Conservation (phyloP, 2,113 vertebrate species). For the Cyphomyrus plagiostoma region DNA sequence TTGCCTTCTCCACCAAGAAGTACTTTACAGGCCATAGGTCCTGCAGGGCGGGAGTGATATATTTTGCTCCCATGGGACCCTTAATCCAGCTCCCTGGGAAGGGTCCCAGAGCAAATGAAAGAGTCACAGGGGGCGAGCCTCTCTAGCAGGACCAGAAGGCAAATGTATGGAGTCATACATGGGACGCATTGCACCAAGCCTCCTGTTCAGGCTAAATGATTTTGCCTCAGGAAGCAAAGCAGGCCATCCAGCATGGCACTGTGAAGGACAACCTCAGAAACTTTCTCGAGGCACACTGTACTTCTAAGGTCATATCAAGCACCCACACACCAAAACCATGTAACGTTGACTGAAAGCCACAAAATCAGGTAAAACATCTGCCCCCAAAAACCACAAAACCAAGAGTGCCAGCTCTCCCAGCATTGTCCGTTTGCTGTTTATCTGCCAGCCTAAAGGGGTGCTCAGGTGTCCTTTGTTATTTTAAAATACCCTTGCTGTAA, state of each 20-base stretch:
- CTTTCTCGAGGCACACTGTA: not conserved
- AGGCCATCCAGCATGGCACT: not conserved
- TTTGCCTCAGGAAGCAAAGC: not conserved
- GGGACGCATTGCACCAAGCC: conserved; percentile 17
- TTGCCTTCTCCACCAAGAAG: conserved; percentile 33
- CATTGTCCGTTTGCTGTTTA: not conserved
- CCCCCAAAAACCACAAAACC: not conserved
- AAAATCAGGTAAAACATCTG: not conserved
- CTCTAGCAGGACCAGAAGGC: conserved; percentile 40
- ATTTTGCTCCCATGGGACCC: conserved; percentile 26
- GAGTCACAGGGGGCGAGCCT: conserved; percentile 19
- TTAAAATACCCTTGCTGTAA: not conserved
- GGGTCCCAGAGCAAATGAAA: conserved; percentile 33
- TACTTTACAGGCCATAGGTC: conserved; percentile 37
- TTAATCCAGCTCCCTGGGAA: conserved; percentile 39
- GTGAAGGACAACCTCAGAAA: not conserved
- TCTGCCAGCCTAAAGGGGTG: too few relatives aligned
- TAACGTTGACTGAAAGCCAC: not conserved
- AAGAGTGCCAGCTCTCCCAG: not conserved
- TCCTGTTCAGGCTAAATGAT: not conserved
- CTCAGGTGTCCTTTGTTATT: not conserved
- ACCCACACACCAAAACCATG: not conserved
- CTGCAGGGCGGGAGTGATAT: conserved; percentile 43
- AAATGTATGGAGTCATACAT: conserved; percentile 37
- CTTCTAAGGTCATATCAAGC: not conserved